Percentiles rank a stretch among this genome's conserved stretches.
Evolutionary conservation across 35 echinoderm and acorn worm species (phyloP).

Genomic region (Apostichopus californicus): DNA sequence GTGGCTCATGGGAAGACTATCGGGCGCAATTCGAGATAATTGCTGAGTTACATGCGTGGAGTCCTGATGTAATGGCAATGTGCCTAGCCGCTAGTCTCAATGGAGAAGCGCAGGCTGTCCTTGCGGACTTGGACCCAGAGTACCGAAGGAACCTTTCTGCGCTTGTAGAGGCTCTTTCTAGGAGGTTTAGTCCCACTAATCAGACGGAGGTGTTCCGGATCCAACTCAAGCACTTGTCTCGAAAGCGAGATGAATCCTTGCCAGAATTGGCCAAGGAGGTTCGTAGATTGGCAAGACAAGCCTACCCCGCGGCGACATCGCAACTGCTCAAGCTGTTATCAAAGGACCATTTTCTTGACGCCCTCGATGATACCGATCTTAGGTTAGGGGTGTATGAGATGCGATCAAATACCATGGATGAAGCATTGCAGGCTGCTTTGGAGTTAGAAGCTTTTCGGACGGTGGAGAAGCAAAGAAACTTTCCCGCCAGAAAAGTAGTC

Average conservation of each 20-base stretch:
- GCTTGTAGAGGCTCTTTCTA: constrained; percentile 10
- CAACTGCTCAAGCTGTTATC: background rate
- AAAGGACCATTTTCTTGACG: constrained; percentile 45
- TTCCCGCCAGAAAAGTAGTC: background rate
- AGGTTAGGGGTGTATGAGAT: constrained; percentile 54
- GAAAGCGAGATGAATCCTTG: constrained; percentile 32
- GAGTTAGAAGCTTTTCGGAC: constrained; percentile 42
- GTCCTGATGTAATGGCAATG: no score
- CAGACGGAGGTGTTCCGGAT: constrained; percentile 22
- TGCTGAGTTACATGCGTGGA: no score
- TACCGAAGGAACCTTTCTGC: background rate
- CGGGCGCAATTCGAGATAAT: no score
- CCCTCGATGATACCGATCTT: constrained; percentile 23
- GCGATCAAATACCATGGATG: constrained; percentile 29
- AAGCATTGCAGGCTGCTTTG: constrained; percentile 16
- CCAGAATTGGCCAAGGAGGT: constrained; percentile 14
- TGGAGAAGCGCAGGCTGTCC: no score
- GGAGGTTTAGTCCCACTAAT: constrained; percentile 1
- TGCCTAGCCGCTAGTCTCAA: no score
- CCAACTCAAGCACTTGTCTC: background rate
- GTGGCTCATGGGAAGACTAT: no score
- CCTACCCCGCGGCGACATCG: background rate
- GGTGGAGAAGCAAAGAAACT: constrained; percentile 45
- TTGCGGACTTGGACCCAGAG: background rate
- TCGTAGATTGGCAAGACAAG: constrained; percentile 4